phyloP scores from a whole-genome alignment of 2,113 vertebrate species.

The Myiopsitta monachus region DNA sequence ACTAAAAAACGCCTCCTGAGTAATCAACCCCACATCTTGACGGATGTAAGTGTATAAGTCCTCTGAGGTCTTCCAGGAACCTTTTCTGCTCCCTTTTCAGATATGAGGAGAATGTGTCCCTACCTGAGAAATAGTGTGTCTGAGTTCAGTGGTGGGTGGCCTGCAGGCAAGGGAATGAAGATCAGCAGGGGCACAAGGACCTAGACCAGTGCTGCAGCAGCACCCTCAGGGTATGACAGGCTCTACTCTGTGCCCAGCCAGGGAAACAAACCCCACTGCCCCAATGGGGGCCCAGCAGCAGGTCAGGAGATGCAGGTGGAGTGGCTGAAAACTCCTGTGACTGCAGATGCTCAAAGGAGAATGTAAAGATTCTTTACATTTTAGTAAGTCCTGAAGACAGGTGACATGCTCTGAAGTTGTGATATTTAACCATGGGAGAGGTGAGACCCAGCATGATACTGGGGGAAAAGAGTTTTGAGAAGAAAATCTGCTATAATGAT shows the following conservation, averaged over 20 bases:
- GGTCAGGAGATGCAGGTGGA: not conserved
- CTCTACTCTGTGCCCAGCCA: accelerated
- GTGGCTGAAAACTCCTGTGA: not conserved
- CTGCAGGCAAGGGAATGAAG: not conserved
- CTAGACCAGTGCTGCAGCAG: not conserved
- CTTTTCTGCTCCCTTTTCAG: not conserved
- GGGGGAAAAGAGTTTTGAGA: not conserved
- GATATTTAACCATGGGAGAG: not conserved
- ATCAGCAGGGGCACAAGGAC: not conserved
- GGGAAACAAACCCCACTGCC: not conserved
- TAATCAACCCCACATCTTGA: not conserved
- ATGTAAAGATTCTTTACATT: accelerated
- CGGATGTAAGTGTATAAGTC: not conserved
- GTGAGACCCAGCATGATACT: not conserved
- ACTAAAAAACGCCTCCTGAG: not conserved
- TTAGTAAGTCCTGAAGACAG: not conserved
- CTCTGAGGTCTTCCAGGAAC: not conserved
- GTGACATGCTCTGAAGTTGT: not conserved
- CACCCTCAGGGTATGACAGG: not conserved
- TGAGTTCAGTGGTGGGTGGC: accelerated
- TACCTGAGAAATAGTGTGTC: not conserved
- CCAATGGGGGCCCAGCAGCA: not conserved
- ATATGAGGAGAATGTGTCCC: not conserved
- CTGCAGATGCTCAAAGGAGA: not conserved
- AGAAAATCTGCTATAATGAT: not conserved